These are phyloP conservation scores for Cydia fagiglandana DNA, from an alignment of 1,140 invertebrate species.

Conservation along the genomic window DNA sequence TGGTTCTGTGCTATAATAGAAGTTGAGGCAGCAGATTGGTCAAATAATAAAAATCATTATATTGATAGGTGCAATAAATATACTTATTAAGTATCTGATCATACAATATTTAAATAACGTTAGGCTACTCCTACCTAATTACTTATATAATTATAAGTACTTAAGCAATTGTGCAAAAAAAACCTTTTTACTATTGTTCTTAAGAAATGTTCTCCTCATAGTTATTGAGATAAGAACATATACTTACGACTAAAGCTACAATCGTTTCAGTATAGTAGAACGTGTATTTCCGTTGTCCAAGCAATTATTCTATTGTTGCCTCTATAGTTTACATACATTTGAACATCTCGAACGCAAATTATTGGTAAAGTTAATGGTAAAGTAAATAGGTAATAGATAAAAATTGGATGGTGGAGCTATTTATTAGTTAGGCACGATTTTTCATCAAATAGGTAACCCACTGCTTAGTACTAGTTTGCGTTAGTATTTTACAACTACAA, in stretches of 20 bases:
- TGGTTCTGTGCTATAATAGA: no score
- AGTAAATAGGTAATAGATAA: no score
- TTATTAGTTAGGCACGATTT: no score
- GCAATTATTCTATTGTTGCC: background rate
- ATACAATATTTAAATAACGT: background rate
- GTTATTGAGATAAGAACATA: background rate
- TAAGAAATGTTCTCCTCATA: background rate
- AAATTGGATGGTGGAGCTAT: no score
- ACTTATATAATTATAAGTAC: no score
- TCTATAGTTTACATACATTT: background rate
- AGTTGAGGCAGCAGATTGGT: no score
- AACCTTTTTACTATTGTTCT: background rate
- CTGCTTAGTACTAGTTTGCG: no score
- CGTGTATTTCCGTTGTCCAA: conserved; percentile 7
- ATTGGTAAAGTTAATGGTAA: background rate
- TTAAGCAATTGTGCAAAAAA: background rate
- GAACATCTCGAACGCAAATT: background rate
- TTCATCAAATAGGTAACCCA: no score
- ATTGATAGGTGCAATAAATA: no score
- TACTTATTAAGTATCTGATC: background rate
- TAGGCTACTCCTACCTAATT: background rate
- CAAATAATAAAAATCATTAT: no score
- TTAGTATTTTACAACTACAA: no score
- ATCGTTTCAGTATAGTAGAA: background rate
- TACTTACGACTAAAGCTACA: background rate